Evolutionary conservation across 1,140 invertebrate genomes (phyloP), one percentile per base, ranked within the genome.

Genomic region (Cherax quadricarinatus): DNA sequence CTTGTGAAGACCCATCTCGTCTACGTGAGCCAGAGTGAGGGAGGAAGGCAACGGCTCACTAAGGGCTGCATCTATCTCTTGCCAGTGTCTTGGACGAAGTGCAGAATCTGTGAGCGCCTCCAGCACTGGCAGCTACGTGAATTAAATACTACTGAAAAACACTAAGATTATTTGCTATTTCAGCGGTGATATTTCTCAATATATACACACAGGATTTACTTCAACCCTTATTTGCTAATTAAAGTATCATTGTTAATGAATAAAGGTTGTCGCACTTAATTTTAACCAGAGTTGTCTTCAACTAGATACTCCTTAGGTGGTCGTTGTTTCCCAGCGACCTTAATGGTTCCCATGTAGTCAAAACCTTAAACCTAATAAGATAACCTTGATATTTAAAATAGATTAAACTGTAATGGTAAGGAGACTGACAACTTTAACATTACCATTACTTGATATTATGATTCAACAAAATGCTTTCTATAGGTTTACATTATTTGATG

Each of bases 71-170:
- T 94, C 92, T 57, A 94, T 91, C 83, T 94, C 89, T 86, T 93
- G 88, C 92, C 88, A 91, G 81, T 94, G 93, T 14, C 93, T 80
- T 7, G 93, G 86, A 4, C 92, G 88, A 4, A 94, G 93, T 12
- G 89, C 86, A 18, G 93, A 83, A 24, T 93, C 89, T 6, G 89
- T 91, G 7, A 93, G 81, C n/a, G 89, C 93, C 49, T 89, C 93
- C 73, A 93, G 57, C 24, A 93, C 89, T 18, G 93, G 89, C 48
- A 93, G 70, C 93, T 93, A 66, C 6, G 16, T 21, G 10, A 24
- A 18, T 24, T 9, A 78, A 16, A 21, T 73, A 4, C 30, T 41
- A 41, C 30, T 41, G 30, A 79, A 16, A 49, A 41, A 41, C 3
- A 75, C 0, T 18, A 86, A 51, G 30, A 41, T 41, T 41, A 41